These are phyloP conservation scores for Osmerus mordax DNA, from an alignment of 2,113 vertebrate species.

Conservation along the genomic window DNA sequence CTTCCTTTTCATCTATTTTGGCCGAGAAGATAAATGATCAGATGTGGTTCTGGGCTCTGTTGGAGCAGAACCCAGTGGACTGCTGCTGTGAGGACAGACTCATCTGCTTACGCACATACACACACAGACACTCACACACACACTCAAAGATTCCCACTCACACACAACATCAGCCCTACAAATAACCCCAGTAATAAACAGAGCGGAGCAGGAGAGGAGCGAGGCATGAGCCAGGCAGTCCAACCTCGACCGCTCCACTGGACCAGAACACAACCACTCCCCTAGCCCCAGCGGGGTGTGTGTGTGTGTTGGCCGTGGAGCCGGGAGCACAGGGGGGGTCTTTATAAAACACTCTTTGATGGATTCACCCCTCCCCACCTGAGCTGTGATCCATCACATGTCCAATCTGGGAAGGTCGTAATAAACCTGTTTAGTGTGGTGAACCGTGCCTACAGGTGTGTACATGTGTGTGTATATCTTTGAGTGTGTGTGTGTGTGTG, in stretches of 20 bases:
- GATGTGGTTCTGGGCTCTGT: constrained; percentile 40
- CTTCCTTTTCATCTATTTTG: constrained; percentile 37
- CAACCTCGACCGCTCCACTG: constrained; percentile 48
- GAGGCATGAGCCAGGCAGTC: not conserved
- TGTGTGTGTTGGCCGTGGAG: constrained; percentile 53
- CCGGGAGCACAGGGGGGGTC: constrained; percentile 54
- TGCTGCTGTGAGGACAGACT: constrained; percentile 11
- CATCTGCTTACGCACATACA: constrained; percentile 34
- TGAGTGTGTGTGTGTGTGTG: not conserved
- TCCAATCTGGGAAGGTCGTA: constrained; percentile 59
- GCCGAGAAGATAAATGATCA: constrained; percentile 51
- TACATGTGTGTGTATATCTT: constrained; percentile 11
- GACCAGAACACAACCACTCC: constrained; percentile 58
- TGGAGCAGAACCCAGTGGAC: constrained; percentile 38
- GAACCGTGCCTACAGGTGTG: constrained; percentile 42
- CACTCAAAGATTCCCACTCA: not conserved
- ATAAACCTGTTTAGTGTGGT: constrained; percentile 65
- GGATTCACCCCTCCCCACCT: constrained; percentile 56
- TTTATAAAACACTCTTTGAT: constrained; percentile 68
- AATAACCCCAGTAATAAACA: constrained; percentile 44
- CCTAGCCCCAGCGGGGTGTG: not conserved
- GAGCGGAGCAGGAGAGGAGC: constrained; percentile 15
- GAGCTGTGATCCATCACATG: constrained; percentile 62
- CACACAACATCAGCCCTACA: constrained; percentile 25
- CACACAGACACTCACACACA: not conserved